These are phyloP conservation scores for Chrysochloris asiatica DNA, from an alignment of 2,113 vertebrate species.

Conservation along the genomic window DNA sequence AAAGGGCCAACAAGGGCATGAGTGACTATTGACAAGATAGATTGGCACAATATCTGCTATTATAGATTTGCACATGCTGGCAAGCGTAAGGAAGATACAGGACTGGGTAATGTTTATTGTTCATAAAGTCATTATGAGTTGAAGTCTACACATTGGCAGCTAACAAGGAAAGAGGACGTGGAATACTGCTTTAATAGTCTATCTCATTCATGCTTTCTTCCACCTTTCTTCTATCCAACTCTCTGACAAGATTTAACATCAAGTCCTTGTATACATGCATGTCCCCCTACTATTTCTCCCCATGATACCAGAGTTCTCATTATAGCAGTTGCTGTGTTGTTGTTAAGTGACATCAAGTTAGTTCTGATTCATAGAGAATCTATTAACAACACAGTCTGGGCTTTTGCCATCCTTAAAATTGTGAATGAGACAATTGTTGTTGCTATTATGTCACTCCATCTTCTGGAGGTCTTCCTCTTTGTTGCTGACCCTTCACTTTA, in stretches of 20 bases:
- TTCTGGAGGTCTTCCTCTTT: no score
- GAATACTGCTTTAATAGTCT: not conserved
- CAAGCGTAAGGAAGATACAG: not conserved
- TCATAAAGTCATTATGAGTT: not conserved
- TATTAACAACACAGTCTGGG: no score
- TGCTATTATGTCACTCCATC: no score
- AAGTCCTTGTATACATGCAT: no score
- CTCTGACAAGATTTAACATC: not conserved
- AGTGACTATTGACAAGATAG: not conserved
- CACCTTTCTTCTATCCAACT: not conserved
- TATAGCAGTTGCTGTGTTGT: no score
- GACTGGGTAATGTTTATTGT: not conserved
- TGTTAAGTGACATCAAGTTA: no score
- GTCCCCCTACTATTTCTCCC: not conserved
- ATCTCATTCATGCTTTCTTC: not conserved
- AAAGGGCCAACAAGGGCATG: not conserved
- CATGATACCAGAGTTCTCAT: not conserved
- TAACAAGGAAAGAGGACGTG: not conserved
- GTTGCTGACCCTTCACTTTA: no score
- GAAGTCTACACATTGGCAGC: not conserved
- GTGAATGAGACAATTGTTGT: no score
- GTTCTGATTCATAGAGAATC: no score
- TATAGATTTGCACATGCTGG: not conserved
- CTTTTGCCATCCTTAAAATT: no score
- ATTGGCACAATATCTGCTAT: not conserved